phyloP scores from a whole-genome alignment of 2,113 vertebrate genomes.

The Ameiurus melas region DNA sequence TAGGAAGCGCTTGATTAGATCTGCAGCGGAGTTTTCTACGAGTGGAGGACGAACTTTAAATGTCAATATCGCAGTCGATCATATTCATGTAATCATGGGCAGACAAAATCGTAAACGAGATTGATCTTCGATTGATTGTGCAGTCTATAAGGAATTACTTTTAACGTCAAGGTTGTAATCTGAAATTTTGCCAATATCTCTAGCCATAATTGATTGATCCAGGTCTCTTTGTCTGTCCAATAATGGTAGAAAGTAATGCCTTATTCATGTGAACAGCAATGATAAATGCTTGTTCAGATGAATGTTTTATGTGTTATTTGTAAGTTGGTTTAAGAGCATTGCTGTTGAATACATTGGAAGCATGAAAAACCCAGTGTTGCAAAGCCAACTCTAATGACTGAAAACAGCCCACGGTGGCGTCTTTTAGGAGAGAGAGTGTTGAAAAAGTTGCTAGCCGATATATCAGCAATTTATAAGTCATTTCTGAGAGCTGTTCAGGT shows the following conservation, averaged over 20 bases:
- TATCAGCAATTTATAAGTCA: not conserved
- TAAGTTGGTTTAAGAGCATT: not conserved
- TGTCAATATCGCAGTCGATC: no score
- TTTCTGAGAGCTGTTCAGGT: conserved; percentile 27
- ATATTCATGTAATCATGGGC: no score
- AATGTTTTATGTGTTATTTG: not conserved
- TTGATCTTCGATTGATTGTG: no score
- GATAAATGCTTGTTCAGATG: not conserved
- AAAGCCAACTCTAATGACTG: not conserved
- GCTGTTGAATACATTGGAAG: not conserved
- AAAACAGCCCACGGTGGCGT: conserved; percentile 11
- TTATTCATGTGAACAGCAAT: not conserved
- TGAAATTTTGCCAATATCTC: not conserved
- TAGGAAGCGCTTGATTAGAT: no score
- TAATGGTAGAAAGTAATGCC: not conserved
- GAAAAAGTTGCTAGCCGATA: not conserved
- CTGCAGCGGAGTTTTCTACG: no score
- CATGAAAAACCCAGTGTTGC: not conserved
- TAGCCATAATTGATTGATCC: not conserved
- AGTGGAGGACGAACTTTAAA: no score
- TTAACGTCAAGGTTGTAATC: not conserved
- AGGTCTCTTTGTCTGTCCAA: not conserved
- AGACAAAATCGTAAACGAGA: no score
- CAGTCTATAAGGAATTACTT: not conserved
- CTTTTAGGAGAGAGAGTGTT: not conserved